Base-by-base conservation (phyloP, 2,888 invertebrate species). In the Hermodice carunculata region DNA sequence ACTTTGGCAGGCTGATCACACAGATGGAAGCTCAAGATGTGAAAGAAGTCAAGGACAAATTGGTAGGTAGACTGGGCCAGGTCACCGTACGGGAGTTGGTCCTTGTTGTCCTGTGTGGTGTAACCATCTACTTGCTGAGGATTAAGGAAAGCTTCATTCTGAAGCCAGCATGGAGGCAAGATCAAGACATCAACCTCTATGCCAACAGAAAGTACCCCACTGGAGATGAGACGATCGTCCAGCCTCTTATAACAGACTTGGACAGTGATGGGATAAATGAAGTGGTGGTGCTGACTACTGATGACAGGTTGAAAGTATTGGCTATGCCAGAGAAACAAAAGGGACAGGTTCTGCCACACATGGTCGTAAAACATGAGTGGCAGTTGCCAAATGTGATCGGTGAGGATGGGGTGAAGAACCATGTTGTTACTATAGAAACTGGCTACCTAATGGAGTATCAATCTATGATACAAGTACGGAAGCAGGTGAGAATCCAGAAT, bases 231-330 rank as follows among this genome's bases (percentile, higher is more conserved):
- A 32, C 5, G 19, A 72, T 81, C 8, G 82, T 82, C 0, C 46
- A 73, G 3, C 82, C 83, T 1, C 67, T 83, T 3, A 73, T 84
- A 19, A 81, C 82, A 19, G 82, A 84, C 63, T 65, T 84, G 4
- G 83, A 84, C 46, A 78, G 80, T 44, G 82, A 84, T 70, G 80
- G 80, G n/a, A 69, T 78, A 14, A 81, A 80, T 70, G 82, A 84
- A 67, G 75, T 83, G 8, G 73, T 83, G 4, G 54, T 83, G 22
- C 72, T 83, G 19, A 78, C 81, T 1, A 76, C 75, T 66, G 78
- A 81, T 57, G 69, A 78, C n/a, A 75, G 75, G 59, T 62, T 83
- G 51, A 76, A 76, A 46, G 69, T 82, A n/a, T 66, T 80, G 57
- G 77, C 77, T 1, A 56, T 80, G 29, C 81, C 81, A 3, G 74